Conservation (phyloP, 1,140 invertebrate species). For the Drosophila virilis region DNA sequence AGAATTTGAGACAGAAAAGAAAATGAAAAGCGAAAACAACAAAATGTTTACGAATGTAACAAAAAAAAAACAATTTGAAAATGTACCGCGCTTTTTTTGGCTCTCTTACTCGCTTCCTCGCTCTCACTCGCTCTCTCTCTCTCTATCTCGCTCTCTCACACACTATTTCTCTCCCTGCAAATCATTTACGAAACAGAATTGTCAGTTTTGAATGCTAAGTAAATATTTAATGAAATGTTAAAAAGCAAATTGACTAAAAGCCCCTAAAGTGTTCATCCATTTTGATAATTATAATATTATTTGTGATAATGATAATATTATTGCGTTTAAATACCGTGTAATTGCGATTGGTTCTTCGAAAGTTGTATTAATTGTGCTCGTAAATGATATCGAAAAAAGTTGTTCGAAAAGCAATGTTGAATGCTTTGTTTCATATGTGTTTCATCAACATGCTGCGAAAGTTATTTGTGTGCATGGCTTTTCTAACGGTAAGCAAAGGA, state of each 20-base stretch:
- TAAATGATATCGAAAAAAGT: neutral
- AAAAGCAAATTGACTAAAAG: neutral
- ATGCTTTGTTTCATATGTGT: neutral
- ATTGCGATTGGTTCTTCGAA: neutral
- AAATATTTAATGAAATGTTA: neutral
- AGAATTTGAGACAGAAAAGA: no score
- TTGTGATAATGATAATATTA: neutral
- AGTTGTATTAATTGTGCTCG: neutral
- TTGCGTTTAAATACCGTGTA: slow-evolving; percentile 1
- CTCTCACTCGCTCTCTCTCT: no score
- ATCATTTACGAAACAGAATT: neutral
- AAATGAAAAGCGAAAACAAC: no score
- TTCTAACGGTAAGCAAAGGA: slow-evolving; percentile 17
- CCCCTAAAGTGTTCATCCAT: neutral
- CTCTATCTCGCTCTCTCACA: no score
- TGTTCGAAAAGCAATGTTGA: neutral
- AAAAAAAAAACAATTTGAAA: no score
- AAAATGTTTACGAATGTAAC: no score
- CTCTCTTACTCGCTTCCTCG: no score
- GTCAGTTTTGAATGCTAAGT: neutral
- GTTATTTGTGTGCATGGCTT: neutral
- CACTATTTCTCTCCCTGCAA: no score
- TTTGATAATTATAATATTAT: neutral
- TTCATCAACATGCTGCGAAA: neutral
- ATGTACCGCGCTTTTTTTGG: no score